Percentiles rank a stretch among this genome's conserved stretches.
Conservation (phyloP, 1,140 invertebrate genomes). For the Microplitis mediator region DNA sequence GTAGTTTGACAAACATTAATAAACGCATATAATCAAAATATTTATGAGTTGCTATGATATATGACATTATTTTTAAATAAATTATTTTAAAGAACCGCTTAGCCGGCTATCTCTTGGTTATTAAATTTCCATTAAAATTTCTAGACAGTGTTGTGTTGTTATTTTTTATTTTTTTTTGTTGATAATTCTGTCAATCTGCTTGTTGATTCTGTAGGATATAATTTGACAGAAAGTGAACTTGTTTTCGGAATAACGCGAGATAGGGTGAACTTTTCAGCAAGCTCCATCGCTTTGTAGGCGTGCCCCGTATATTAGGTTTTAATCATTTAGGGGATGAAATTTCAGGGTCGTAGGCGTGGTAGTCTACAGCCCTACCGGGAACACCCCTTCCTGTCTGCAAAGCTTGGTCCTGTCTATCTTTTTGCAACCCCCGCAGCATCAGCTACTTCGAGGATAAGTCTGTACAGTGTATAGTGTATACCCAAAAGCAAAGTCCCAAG, state of each 20-base stretch:
- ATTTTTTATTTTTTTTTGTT: neutral
- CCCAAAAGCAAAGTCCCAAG: no score
- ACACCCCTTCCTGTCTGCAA: constrained; percentile 55
- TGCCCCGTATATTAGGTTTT: constrained; percentile 61
- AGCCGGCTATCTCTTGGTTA: no score
- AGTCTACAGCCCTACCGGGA: constrained; percentile 58
- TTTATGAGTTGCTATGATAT: neutral
- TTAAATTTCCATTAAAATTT: no score
- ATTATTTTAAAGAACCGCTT: no score
- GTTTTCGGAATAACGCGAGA: constrained; percentile 6
- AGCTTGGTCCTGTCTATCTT: constrained; percentile 33
- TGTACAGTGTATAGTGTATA: no score
- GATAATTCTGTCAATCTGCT: constrained; percentile 7
- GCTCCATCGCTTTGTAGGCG: constrained; percentile 50
- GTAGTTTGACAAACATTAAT: neutral
- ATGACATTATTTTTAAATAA: no score
- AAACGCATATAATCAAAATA: constrained; percentile 7
- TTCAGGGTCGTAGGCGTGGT: constrained; percentile 58
- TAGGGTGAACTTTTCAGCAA: constrained; percentile 19
- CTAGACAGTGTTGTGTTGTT: neutral
- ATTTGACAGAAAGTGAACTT: constrained; percentile 20
- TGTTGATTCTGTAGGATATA: constrained; percentile 3
- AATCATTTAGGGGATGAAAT: constrained; percentile 62
- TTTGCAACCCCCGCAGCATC: constrained; percentile 24
- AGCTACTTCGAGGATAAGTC: neutral